These are phyloP conservation scores for Strix aluco DNA, from an alignment of 2,113 vertebrate genomes.

Conservation along the genomic window DNA sequence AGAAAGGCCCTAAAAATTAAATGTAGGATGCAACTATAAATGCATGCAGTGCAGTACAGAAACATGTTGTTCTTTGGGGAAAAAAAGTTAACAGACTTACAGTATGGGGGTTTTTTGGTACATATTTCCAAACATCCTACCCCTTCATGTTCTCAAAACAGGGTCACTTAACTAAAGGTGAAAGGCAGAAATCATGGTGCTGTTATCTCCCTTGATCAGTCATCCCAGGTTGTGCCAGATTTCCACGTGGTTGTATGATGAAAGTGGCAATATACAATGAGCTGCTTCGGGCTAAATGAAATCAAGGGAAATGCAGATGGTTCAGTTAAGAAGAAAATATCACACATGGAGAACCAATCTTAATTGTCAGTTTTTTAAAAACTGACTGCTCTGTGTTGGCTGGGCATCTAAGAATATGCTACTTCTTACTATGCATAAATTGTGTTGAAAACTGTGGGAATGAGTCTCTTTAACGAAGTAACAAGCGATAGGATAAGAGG, in stretches of 20 bases:
- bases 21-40: not conserved
- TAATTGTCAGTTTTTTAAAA: not conserved
- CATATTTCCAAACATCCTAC: not conserved
- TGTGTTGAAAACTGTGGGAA: not conserved
- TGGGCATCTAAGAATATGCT: not conserved
- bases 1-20: not conserved
- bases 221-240: not conserved
- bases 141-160: not conserved
- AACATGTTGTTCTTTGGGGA: not conserved
- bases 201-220: not conserved
- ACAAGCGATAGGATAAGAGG: no score
- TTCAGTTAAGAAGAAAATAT: not conserved
- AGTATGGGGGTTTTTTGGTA: not conserved
- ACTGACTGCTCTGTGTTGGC: not conserved
- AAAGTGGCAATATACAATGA: not conserved
- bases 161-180: not conserved
- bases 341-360: not conserved
- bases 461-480: no score
- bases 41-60: not conserved
- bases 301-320: not conserved
- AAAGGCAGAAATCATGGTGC: not conserved
- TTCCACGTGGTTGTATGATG: fast-evolving
- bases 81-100: not conserved
- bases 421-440: not conserved
- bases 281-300: not conserved